Base-by-base conservation (phyloP, 2,888 invertebrate species). In the Choreutis nemorana region DNA sequence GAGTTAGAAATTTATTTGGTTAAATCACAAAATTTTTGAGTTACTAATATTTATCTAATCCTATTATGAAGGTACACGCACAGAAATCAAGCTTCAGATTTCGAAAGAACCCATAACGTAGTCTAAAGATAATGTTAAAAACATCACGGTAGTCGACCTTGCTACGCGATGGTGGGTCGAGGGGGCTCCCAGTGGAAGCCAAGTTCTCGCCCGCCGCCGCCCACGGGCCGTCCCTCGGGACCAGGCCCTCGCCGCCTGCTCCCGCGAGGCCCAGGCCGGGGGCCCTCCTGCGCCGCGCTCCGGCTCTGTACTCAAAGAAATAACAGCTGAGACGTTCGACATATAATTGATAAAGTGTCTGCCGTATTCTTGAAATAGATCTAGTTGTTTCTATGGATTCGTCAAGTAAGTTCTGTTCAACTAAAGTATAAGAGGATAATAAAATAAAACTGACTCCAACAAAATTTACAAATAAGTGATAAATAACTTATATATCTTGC, bases 141-240 rank as follows among this genome's bases (percentile, higher is more conserved):
- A 75, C 66, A 75, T 70, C 59, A 68, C 63, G 51, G 61, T 55
- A 49, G 41, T 50, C 51, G 47, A 57, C 50, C 58, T 54, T 57
- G 54, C 45, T 44, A 41, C 43, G 38, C 46, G 50, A 50, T 47
- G 49, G 50, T 55, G 55, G 61, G 55, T 55, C 55, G 43, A 55
- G 53, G 41, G 41, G 35, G 45, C 57, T 70, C 73, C 72, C 77
- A 45, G 57, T 56, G 71, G 73, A 68, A 44, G 59, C 46, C 62
- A 62, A 68, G 65, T 64, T 63, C 66, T 65, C 68, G 57, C 70
- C 67, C 67, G 63, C 70, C 67, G 63, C 70, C 72, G 64, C 71
- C 72, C 72, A 61, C 73, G 57, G 60, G 47, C 47, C 44, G 48
- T 70, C 75, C 63, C 73, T 11, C 20, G 72, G 58, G 77, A 60